These are phyloP conservation scores for Strigamia crassipes DNA, from an alignment of 2,888 invertebrate genomes.

Conservation along the genomic window DNA sequence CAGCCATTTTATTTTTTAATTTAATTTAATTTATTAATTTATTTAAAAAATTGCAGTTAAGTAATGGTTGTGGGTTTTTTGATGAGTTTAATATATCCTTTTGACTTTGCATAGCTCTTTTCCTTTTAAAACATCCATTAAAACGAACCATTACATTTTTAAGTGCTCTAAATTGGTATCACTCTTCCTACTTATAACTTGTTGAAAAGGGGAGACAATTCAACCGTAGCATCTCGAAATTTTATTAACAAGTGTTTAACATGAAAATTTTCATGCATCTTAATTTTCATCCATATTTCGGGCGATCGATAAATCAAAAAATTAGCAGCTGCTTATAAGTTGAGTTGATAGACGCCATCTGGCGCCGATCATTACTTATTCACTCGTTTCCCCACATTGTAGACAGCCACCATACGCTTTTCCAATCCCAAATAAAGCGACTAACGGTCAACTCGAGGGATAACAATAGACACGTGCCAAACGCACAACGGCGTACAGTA, in stretches of 20 bases:
- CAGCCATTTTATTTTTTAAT: background rate
- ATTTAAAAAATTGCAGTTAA: background rate
- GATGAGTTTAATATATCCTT: background rate
- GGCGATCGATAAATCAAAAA: background rate
- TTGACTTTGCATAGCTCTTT: background rate
- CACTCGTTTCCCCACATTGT: background rate
- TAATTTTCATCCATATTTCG: background rate
- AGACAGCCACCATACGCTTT: background rate
- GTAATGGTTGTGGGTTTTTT: background rate
- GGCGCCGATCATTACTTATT: constrained; percentile 5
- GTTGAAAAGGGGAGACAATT: background rate
- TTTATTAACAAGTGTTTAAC: background rate
- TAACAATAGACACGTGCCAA: constrained; percentile 23
- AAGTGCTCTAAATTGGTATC: background rate
- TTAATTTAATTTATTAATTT: background rate
- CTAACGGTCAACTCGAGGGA: constrained; percentile 22
- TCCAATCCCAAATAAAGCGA: background rate
- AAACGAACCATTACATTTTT: background rate
- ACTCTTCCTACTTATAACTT: background rate
- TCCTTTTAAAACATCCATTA: background rate
- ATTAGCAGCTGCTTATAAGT: background rate
- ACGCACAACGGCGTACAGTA: background rate
- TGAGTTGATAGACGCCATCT: background rate
- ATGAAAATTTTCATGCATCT: background rate
- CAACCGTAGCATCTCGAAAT: background rate